These are phyloP conservation scores for Ennomos erosarius DNA, from an alignment of 2,888 invertebrate genomes.

Conservation along the genomic window DNA sequence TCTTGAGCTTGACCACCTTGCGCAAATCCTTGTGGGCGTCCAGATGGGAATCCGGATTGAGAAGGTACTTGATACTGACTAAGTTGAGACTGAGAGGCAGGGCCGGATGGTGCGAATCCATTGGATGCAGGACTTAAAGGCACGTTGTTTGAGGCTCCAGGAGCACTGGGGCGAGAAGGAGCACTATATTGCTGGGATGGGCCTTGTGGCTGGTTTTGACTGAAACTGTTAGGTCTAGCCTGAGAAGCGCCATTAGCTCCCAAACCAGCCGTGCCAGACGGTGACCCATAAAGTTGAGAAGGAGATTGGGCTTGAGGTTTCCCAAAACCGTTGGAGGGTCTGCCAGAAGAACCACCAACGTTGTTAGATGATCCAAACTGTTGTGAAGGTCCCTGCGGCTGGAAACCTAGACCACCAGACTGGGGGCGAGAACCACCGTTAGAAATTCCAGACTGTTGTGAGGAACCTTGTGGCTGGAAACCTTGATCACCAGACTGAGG, in stretches of 20 bases:
- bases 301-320: conserved; percentile 38
- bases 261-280: conserved; percentile 10
- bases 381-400: conserved; percentile 29
- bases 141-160: conserved; percentile 14
- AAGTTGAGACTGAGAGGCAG: conserved; percentile 30
- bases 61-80: conserved; percentile 43
- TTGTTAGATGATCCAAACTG: conserved; percentile 37
- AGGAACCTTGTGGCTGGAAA: conserved; percentile 25
- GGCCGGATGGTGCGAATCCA: conserved; percentile 17
- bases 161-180: conserved; percentile 25
- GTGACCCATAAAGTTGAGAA: conserved; percentile 30
- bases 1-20: conserved; percentile 38
- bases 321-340: conserved; percentile 23
- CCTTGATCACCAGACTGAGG: conserved; percentile 19
- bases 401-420: conserved; percentile 22
- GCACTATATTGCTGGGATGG: conserved; percentile 36
- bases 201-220: conserved; percentile 21
- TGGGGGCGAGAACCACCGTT: conserved; percentile 21
- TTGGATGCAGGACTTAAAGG: conserved; percentile 18
- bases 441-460: conserved; percentile 38
- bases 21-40: conserved; percentile 39
- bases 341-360: conserved; percentile 5
- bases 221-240: conserved; percentile 20
- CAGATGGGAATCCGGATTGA: conserved; percentile 33
- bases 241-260: conserved; percentile 23